A percentile compares a stretch with the other conserved stretches of the same genome.
phyloP scores from a whole-genome alignment of 2,797 vertebrate genomes.

The Bradypus variegatus region DNA sequence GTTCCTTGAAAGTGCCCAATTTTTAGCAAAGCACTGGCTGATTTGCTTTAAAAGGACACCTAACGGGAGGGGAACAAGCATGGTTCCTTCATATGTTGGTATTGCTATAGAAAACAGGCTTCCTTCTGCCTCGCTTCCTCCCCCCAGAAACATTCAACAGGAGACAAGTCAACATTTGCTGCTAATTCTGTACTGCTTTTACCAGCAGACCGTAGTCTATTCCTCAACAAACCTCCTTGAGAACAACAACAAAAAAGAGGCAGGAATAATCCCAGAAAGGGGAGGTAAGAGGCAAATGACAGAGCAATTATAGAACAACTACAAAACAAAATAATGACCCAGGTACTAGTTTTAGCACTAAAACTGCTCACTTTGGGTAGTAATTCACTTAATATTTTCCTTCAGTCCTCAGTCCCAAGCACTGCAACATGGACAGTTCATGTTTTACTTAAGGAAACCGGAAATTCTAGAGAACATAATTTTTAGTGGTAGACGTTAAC shows the following conservation, averaged over 20 bases:
- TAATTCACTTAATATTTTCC: background rate
- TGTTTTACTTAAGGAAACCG: background rate
- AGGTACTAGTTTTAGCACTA: background rate
- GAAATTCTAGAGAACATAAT: slow-evolving; percentile 1
- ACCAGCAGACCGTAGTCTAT: background rate
- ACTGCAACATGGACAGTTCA: background rate
- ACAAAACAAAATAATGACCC: background rate
- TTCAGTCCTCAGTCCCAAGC: background rate
- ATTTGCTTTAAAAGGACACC: slow-evolving; percentile 16
- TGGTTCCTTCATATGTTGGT: background rate
- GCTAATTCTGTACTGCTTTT: background rate
- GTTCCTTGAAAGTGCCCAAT: background rate
- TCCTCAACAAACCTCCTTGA: background rate
- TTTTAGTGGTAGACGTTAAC: background rate
- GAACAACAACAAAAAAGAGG: background rate
- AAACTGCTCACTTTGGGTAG: background rate
- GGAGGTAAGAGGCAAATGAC: background rate
- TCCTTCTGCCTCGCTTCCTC: background rate
- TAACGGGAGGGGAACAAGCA: background rate
- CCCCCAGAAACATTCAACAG: background rate
- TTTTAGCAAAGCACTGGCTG: background rate
- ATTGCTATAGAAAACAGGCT: background rate
- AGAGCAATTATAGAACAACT: background rate
- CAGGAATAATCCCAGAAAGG: background rate
- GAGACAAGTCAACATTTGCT: background rate